Evolutionary conservation across 2,888 invertebrate genomes (phyloP), one percentile per base, ranked within the genome.

Genomic region (Tetramorium bicarinatum): DNA sequence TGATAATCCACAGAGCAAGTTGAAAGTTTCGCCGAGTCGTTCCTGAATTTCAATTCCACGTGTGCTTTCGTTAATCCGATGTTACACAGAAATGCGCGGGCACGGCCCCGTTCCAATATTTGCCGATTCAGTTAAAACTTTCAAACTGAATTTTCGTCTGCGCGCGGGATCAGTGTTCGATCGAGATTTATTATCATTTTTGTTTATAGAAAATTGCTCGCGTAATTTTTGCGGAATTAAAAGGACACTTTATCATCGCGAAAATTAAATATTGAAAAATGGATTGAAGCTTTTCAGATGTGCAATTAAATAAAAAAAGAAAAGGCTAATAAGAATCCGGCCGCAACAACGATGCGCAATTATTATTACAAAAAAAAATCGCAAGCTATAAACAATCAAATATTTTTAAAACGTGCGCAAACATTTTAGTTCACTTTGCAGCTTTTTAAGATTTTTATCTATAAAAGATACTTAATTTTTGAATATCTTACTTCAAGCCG

Each of bases 41-140:
- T 59, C 25, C 47, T 54, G 71, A 79, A 79, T 79, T 79, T 79
- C 79, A 79, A 79, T 79, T 79, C 59, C 47, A 25, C 59, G 34
- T 71, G 59, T 59, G 59, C 79, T 59, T 59, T 59, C 34, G 79
- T 79, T 79, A 79, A 79, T 79, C 79, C 79, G 21, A 71, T 71
- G 71, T 71, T 79, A 79, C 79, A 79, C 79, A 71, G 71, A 71
- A 79, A 59, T 71, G 47, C 59, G 71, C 79, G 25, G 25, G 21
- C 44, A 29, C 21, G 44, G 15, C 44, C 44, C 15, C 47, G 79
- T 47, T 71, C 47, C 79, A 79, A 79, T 79, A 79, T 79, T 79
- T 79, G 79, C 34, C 71, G 47, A 79, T 71, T 79, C 47, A 47
- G 71, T 79, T 59, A 47, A 59, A 71, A 59, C 56, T 71, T 71